Conservation (phyloP, 2,113 vertebrate genomes). For the Corythaeola cristata region DNA sequence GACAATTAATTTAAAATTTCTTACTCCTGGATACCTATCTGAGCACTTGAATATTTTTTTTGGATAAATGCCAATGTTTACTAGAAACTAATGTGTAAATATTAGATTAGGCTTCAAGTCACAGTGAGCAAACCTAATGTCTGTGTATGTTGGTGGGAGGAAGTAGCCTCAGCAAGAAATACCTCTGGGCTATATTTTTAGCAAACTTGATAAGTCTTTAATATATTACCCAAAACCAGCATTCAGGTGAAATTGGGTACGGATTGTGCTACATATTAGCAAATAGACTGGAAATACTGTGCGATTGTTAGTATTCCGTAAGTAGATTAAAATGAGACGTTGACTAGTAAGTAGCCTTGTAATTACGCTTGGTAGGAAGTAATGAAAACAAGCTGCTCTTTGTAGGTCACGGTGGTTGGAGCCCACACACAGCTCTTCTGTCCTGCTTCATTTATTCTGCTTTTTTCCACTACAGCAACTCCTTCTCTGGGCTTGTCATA, state of each 20-base stretch:
- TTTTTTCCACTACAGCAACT: neutral
- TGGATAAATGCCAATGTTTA: neutral
- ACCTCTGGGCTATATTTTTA: neutral
- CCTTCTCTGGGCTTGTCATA: neutral
- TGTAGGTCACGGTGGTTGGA: neutral
- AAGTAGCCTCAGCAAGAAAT: neutral
- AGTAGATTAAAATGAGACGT: neutral
- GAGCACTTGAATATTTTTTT: neutral
- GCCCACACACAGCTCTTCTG: neutral
- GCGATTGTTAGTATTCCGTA: neutral
- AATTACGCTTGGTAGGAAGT: neutral
- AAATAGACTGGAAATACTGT: neutral
- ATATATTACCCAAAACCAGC: neutral
- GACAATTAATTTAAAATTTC: neutral
- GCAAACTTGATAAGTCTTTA: neutral
- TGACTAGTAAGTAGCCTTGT: neutral
- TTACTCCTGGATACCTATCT: neutral
- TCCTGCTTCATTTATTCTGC: neutral
- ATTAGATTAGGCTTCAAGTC: neutral
- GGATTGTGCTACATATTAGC: neutral
- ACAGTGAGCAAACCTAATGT: neutral
- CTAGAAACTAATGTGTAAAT: neutral
- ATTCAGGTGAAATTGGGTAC: neutral
- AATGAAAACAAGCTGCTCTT: neutral
- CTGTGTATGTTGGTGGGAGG: neutral